phyloP scores from a whole-genome alignment of 2,888 invertebrate genomes.

The Cataglyphis cursor region DNA sequence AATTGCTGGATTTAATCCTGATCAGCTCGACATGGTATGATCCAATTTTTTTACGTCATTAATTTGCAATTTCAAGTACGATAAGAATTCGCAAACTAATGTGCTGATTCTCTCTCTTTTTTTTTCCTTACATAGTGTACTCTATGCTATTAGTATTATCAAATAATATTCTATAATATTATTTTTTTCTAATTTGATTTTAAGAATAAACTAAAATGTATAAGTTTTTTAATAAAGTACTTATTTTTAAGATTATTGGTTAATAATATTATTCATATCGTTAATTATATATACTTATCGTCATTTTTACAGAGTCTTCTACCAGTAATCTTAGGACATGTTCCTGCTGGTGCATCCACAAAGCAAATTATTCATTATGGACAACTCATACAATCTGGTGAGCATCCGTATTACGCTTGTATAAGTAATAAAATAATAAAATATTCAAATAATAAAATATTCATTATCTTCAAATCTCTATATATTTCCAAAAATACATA shows the following conservation, averaged over 20 bases:
- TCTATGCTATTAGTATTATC: neutral
- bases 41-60: neutral
- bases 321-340: constrained; percentile 79
- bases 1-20: constrained; percentile 89
- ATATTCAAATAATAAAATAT: neutral
- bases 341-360: constrained; percentile 82
- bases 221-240: neutral
- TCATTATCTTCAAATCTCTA: neutral
- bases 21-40: constrained; percentile 87
- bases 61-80: neutral
- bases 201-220: neutral
- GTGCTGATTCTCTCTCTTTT: too few relatives aligned
- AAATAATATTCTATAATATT: neutral
- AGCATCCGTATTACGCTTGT: neutral
- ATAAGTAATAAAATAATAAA: neutral
- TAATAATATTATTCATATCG: neutral
- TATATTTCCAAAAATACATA: neutral
- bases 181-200: neutral
- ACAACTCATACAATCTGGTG: constrained; percentile 82
- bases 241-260: neutral
- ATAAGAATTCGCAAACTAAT: neutral
- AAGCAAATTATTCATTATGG: constrained; percentile 82
- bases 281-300: neutral
- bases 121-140: neutral
- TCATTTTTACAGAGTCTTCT: constrained; percentile 73